phyloP scores from a whole-genome alignment of 2,113 vertebrate genomes.

The Erinaceus europaeus region DNA sequence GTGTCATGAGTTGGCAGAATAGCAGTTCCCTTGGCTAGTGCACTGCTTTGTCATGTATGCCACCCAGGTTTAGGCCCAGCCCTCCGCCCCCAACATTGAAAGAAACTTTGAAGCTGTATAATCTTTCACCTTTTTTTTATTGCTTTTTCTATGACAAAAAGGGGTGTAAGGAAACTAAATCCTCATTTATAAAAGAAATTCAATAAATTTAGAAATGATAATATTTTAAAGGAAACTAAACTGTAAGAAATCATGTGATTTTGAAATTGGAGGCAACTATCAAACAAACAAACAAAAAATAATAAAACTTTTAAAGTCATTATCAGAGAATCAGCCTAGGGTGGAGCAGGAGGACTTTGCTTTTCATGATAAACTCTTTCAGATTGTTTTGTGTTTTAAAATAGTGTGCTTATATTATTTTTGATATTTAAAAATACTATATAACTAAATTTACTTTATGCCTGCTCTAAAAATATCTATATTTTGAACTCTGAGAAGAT shows the following conservation, averaged over 20 bases:
- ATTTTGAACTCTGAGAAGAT: background rate
- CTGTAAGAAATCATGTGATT: conserved; percentile 2
- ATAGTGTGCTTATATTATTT: conserved; percentile 3
- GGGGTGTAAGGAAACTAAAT: background rate
- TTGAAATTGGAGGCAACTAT: background rate
- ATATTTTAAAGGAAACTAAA: conserved; percentile 38
- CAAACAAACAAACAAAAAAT: background rate
- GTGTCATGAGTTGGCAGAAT: too few relatives aligned
- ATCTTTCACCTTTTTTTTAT: too few relatives aligned
- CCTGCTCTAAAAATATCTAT: background rate
- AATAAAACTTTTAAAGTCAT: conserved; percentile 11
- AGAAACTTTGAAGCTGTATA: too few relatives aligned
- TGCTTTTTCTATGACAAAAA: too few relatives aligned
- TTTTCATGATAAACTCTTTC: conserved; percentile 21
- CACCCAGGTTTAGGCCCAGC: too few relatives aligned
- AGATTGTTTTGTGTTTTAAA: background rate
- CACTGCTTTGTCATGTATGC: too few relatives aligned
- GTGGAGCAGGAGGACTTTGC: background rate
- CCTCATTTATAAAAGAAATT: background rate
- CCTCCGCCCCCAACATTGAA: too few relatives aligned
- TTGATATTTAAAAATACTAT: too few relatives aligned
- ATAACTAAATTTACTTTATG: too few relatives aligned
- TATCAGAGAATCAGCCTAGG: background rate
- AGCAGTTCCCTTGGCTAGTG: too few relatives aligned
- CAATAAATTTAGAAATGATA: background rate